Conservation (phyloP, 2,113 vertebrate genomes). For the Cheilinus undulatus region DNA sequence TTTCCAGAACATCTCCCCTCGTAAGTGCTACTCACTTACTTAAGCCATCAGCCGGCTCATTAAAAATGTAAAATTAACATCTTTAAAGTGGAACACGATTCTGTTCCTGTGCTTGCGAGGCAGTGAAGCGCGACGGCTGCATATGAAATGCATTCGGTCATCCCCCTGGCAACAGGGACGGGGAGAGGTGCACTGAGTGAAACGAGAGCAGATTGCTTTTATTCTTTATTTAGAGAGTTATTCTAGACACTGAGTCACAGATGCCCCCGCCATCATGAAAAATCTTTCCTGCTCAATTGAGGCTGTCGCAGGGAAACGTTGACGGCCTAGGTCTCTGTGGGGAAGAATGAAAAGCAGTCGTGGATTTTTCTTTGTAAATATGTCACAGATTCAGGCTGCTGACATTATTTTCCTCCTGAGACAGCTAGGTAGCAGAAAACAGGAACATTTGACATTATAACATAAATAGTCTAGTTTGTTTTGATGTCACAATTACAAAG, state of each 20-base stretch:
- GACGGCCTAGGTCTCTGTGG: slow-evolving; percentile 37
- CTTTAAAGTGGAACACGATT: slow-evolving; percentile 80
- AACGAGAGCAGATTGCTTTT: slow-evolving; percentile 78
- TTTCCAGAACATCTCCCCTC: slow-evolving; percentile 56
- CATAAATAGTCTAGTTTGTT: not conserved
- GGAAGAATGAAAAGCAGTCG: slow-evolving; percentile 15
- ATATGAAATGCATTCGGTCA: slow-evolving; percentile 86
- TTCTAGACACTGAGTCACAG: slow-evolving; percentile 73
- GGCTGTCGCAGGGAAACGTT: slow-evolving; percentile 41
- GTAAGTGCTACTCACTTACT: slow-evolving; percentile 71
- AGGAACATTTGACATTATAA: not conserved
- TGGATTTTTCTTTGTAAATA: slow-evolving; percentile 18
- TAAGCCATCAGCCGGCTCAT: slow-evolving; percentile 71
- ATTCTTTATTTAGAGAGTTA: slow-evolving; percentile 81
- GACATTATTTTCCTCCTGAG: slow-evolving; percentile 19
- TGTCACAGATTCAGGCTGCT: slow-evolving; percentile 4
- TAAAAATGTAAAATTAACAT: slow-evolving; percentile 84
- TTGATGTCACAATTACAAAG: not conserved
- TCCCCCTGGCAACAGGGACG: slow-evolving; percentile 84
- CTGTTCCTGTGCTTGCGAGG: slow-evolving; percentile 74
- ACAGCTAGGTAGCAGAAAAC: not conserved
- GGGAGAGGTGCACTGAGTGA: slow-evolving; percentile 76
- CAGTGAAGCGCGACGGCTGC: slow-evolving; percentile 83
- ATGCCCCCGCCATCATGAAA: slow-evolving; percentile 48
- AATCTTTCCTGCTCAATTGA: slow-evolving; percentile 67